A percentile compares a stretch with the other conserved stretches of the same genome.
Conservation (phyloP, 2,888 invertebrate genomes). For the Palloptera scutellata region DNA sequence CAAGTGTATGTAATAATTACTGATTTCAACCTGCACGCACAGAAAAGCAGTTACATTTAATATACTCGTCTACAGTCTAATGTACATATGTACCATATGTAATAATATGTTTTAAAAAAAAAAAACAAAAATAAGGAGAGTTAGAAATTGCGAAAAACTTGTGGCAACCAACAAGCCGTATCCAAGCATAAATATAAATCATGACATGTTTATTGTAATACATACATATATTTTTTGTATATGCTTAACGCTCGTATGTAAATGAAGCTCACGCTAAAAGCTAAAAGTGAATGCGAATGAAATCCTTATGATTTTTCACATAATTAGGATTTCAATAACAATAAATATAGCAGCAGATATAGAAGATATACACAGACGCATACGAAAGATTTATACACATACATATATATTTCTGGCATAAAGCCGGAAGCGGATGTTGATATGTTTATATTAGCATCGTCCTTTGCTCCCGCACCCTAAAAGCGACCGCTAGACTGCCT, state of each 20-base stretch:
- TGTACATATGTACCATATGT: no score
- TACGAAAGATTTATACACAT: conserved; percentile 7
- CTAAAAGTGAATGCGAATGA: background rate
- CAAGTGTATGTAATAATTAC: no score
- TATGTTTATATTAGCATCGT: conserved; percentile 25
- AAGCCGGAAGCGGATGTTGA: conserved; percentile 42
- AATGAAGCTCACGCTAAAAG: conserved; percentile 16
- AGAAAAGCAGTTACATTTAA: no score
- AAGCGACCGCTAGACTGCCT: background rate
- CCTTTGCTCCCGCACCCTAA: background rate
- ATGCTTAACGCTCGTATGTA: conserved; percentile 15
- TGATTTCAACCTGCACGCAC: no score
- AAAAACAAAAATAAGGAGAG: no score
- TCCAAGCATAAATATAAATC: no score
- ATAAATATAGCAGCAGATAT: conserved; percentile 1
- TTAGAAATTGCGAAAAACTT: no score
- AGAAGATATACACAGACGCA: conserved; percentile 6
- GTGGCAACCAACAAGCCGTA: no score
- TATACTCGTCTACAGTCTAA: no score
- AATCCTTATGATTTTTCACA: conserved; percentile 25
- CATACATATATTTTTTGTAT: conserved; percentile 3
- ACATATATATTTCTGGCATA: conserved; percentile 19
- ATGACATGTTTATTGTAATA: background rate
- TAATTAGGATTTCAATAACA: conserved; percentile 28
- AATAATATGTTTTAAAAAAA: no score